These are phyloP conservation scores for Neogobius melanostomus DNA, from an alignment of 2,113 vertebrate species.

Conservation along the genomic window DNA sequence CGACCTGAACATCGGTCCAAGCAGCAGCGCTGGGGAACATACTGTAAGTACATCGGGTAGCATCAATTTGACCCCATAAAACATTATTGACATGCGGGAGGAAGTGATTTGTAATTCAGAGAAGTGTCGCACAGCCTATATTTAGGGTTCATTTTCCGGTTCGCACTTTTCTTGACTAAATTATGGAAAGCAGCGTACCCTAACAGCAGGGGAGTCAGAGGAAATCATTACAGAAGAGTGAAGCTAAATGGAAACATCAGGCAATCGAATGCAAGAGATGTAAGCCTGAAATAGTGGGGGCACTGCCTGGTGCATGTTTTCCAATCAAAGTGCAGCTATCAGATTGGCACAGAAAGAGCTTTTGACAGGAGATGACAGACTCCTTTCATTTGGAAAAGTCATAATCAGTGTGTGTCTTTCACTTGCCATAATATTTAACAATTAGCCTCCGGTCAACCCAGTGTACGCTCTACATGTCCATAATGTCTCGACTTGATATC, in stretches of 20 bases:
- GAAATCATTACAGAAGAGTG: constrained; percentile 5
- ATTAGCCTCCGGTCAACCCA: constrained; percentile 63
- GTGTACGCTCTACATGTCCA: constrained; percentile 47
- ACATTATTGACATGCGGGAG: not conserved
- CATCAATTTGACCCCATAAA: too few species aligned
- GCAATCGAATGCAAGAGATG: constrained; percentile 6
- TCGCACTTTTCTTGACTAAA: constrained; percentile 4
- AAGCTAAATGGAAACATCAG: constrained; percentile 3
- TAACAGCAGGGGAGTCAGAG: not conserved
- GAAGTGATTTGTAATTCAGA: not conserved
- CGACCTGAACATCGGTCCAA: too few species aligned
- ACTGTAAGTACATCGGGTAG: too few species aligned
- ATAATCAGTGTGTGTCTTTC: constrained; percentile 25
- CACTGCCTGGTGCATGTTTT: not conserved
- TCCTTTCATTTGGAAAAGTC: constrained; percentile 12
- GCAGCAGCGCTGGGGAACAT: too few species aligned
- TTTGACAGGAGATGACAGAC: not conserved
- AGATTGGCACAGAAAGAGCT: not conserved
- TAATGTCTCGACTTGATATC: constrained; percentile 48
- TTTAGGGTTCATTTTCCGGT: not conserved
- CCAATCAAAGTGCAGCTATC: not conserved
- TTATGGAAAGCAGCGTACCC: not conserved
- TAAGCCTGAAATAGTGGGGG: not conserved
- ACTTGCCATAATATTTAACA: constrained; percentile 38
- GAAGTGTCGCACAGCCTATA: not conserved